Evolutionary conservation across 2,797 vertebrate species (phyloP), one percentile per base, ranked within the genome.

Genomic region (Acrocephalus scirpaceus): DNA sequence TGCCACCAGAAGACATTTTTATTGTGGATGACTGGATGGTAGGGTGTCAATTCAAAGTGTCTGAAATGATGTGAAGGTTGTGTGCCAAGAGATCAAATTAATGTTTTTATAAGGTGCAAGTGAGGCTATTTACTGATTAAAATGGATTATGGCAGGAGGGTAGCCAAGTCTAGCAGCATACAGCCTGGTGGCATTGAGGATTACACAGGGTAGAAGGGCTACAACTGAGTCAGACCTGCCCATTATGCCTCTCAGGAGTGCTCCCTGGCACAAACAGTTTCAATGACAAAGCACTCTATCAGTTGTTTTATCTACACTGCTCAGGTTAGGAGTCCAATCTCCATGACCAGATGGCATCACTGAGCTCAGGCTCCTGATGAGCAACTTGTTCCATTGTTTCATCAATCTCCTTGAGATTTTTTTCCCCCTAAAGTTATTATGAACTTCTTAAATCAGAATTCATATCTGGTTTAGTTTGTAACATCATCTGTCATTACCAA

Each of bases 21-120:
- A 36, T 50, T 61, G 42, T 26, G 56, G 56, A 21, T 6, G 5
- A 11, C 13, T 10, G 11, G 5, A 6, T 70, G 20, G 12, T 18
- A 61, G 2, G 0, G 0, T 27, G 4, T 60, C 21, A 69, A 8
- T 61, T 50, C 50, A 79, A 65, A 82, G 30, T 30, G 3, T 16
- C 18, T 34, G 45, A 56, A 60, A 48, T 71, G 19, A 54, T 4
- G 8, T 67, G 66, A 79, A 51, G 10, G 5, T 4, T 42, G 9
- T 36, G 25, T 34, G 27, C 21, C 45, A 45, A 71, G 15, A 40
- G 57, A 51, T 56, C 34, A 71, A 62, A 71, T 17, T 44, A 47
- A 27, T 42, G 14, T 40, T 89, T 87, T 44, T 36, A 2, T 38
- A 48, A 61, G 38, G 44, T 29, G 16, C 32, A 57, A 83, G 17